A percentile compares a stretch with the other conserved stretches of the same genome.
These are phyloP conservation scores for Mactromeris polynyma DNA, from an alignment of 2,888 invertebrate species.

Conservation along the genomic window DNA sequence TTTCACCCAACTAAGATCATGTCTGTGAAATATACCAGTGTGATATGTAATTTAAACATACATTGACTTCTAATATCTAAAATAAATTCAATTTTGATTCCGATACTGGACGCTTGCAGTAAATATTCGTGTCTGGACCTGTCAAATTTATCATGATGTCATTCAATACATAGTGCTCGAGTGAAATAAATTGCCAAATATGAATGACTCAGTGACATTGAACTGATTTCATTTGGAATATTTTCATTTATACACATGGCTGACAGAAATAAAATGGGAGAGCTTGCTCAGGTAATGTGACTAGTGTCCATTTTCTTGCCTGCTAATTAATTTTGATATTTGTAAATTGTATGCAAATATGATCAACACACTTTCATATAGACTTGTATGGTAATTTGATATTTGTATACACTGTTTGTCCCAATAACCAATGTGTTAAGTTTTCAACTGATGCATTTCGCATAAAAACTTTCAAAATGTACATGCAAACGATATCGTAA, in stretches of 20 bases:
- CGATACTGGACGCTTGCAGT: not conserved
- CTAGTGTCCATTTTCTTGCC: no score
- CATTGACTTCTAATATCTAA: not conserved
- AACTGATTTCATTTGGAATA: constrained; percentile 12
- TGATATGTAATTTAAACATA: not conserved
- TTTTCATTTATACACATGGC: not conserved
- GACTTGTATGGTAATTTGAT: no score
- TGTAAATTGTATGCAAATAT: no score
- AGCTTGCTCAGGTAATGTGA: not conserved
- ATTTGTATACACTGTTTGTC: no score
- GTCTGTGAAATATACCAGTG: not conserved
- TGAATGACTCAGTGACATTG: constrained; percentile 5
- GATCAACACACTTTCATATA: no score
- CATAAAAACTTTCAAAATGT: no score
- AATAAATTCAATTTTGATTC: not conserved
- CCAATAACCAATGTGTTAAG: no score
- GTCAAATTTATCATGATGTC: constrained; percentile 24
- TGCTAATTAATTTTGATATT: no score
- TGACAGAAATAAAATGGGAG: not conserved
- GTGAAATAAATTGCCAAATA: constrained; percentile 1
- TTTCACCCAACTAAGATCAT: not conserved
- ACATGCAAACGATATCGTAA: no score
- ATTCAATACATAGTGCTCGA: not conserved
- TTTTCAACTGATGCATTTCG: no score
- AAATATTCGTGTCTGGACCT: constrained; percentile 24